Percentiles rank a stretch among this genome's conserved stretches.
Conservation (phyloP, 2,888 invertebrate genomes). For the Celastrina argiolus region DNA sequence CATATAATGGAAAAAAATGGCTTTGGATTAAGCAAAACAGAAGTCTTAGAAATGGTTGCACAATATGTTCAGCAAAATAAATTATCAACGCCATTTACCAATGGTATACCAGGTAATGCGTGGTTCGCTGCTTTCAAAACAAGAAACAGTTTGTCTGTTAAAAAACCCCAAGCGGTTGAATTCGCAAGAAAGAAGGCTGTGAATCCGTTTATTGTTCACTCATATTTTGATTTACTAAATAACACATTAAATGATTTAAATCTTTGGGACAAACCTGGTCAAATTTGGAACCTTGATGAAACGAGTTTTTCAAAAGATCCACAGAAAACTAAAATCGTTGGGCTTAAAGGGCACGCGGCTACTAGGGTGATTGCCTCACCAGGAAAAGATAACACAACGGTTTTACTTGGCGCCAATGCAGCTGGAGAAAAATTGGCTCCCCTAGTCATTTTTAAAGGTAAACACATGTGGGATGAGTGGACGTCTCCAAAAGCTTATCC, state of each 20-base stretch:
- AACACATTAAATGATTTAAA: conserved; percentile 29
- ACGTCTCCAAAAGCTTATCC: conserved; percentile 23
- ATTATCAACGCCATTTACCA: too few relatives aligned
- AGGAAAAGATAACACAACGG: conserved; percentile 38
- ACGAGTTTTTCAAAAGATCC: conserved; percentile 28
- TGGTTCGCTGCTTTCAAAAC: too few relatives aligned
- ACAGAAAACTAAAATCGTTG: neutral
- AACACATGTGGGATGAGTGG: conserved; percentile 42
- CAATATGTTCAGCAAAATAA: too few relatives aligned
- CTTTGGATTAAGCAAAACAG: neutral
- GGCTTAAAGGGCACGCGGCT: conserved; percentile 31
- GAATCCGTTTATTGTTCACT: conserved; percentile 24
- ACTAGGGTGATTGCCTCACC: conserved; percentile 33
- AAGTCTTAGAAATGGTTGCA: neutral
- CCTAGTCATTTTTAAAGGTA: conserved; percentile 37
- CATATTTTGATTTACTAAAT: conserved; percentile 35
- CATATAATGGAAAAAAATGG: neutral
- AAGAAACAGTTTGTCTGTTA: too few relatives aligned
- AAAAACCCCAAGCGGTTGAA: conserved; percentile 1
- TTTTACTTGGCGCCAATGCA: conserved; percentile 34
- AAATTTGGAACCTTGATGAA: conserved; percentile 37
- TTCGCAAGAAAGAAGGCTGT: conserved; percentile 1
- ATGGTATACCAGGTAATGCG: too few relatives aligned
- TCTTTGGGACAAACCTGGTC: conserved; percentile 30
- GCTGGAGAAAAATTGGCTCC: conserved; percentile 37